Base-by-base conservation (phyloP, 2,113 vertebrate genomes). In the Arvicanthis niloticus region DNA sequence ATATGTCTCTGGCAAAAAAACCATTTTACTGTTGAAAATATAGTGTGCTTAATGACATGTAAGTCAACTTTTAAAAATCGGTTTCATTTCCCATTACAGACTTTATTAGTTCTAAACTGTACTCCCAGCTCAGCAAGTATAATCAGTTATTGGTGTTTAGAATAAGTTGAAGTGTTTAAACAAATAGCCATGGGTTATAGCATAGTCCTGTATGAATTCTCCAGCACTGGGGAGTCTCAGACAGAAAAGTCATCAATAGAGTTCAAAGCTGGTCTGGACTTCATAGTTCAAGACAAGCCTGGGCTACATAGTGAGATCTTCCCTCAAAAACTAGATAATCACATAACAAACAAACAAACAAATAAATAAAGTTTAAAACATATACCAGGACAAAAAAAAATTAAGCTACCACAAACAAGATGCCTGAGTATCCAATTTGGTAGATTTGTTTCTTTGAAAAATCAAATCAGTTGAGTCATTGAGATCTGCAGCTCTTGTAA, bases 11-110 rank as follows among this genome's bases (percentile, higher is more conserved):
- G 37, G 13, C 26, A n/a, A 82, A 65, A 67, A 95, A 95, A 72
- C 29, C 65, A 93, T 93, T 67, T 94, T 85, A 67, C 48, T 80
- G 6, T 58, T 90, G 48, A 96, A 94, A 96, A 95, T 3, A 86
- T 11, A 19, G 17, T 31, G 7, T 48, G 5, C 11, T 2, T 90
- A 81, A 62, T 72, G 21, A 53, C 58, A 62, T 15, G 34, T 58
- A 90, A 88, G 37, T 19, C 56, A 84, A 42, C 48, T 95, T 72
- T 85, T 40, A 42, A 13, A 85, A 86, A 84, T 80, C 19, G 92
- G 75, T 92, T 95, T 91, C 40, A 65, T n/a, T 92, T 42, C 91
- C 42, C 21, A 15, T 89, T 75, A 75, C 13, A 96, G 42, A 34
- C 3, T 58, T 85, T 48, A 62, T 62, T 4, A 7, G 48, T 70